Evolutionary conservation across 1,140 invertebrate species (phyloP).

Genomic region (Adelges cooleyi): DNA sequence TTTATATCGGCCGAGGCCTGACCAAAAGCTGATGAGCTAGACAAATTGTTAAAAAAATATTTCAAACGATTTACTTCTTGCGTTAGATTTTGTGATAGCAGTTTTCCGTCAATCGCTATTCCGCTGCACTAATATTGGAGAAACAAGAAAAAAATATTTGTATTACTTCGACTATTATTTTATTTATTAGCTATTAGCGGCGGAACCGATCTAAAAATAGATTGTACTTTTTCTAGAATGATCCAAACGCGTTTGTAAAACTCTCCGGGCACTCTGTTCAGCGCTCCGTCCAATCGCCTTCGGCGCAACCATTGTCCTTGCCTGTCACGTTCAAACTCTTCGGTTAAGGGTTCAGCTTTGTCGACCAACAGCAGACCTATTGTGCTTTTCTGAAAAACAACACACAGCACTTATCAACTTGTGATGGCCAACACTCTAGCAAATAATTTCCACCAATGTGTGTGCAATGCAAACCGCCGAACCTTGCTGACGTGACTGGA

Average conservation of each 20-base stretch:
- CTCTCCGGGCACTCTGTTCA: conserved; percentile 91
- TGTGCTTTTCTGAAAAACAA: conserved; percentile 54
- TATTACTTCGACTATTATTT: too few species aligned
- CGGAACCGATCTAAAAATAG: neutral
- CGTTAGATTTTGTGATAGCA: conserved; percentile 79
- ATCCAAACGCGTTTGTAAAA: conserved; percentile 93
- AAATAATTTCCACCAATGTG: neutral
- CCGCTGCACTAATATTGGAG: conserved; percentile 65
- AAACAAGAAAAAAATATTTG: too few species aligned
- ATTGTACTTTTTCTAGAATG: conserved; percentile 67
- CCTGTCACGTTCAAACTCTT: conserved; percentile 58
- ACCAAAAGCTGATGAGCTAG: too few species aligned
- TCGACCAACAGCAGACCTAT: conserved; percentile 50
- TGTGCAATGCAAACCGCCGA: too few species aligned
- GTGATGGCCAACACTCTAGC: too few species aligned
- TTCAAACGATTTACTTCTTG: conserved; percentile 54
- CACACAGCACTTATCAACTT: too few species aligned
- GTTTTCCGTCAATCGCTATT: conserved; percentile 73
- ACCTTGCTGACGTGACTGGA: conserved; percentile 71
- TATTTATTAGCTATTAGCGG: too few species aligned
- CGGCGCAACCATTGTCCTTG: conserved; percentile 95
- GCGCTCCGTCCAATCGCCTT: conserved; percentile 83
- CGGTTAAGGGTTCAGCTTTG: conserved; percentile 36
- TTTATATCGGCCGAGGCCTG: too few species aligned
- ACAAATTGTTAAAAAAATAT: neutral